Evolutionary conservation across 2,888 invertebrate species (phyloP).

Genomic region (Nemapogon koenigi): DNA sequence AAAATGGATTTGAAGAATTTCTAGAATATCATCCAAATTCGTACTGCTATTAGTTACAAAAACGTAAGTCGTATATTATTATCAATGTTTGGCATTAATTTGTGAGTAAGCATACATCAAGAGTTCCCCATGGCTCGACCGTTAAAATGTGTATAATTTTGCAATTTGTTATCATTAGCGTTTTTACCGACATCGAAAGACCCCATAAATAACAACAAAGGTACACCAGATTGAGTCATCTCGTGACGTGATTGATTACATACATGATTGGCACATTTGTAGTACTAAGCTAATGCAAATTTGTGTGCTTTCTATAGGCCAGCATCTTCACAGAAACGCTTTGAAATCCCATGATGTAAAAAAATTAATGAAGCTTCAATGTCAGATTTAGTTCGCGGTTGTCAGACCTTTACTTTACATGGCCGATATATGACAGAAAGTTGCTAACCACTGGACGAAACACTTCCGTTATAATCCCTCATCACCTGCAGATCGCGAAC

Average conservation of each 20-base stretch:
- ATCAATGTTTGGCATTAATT: background rate
- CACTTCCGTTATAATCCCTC: constrained; percentile 55
- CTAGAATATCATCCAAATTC: too few species aligned
- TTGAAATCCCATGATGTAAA: background rate
- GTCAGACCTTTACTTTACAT: constrained; percentile 50
- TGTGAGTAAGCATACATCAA: background rate
- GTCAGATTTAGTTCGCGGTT: constrained; percentile 48
- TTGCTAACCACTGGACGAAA: constrained; percentile 32
- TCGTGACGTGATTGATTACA: constrained; percentile 53
- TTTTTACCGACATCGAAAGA: constrained; percentile 37
- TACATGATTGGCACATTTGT: constrained; percentile 46
- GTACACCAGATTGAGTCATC: constrained; percentile 53
- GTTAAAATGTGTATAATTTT: constrained; percentile 42
- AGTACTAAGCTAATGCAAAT: constrained; percentile 40
- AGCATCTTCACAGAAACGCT: background rate
- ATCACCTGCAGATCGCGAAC: constrained; percentile 48
- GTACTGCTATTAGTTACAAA: too few species aligned
- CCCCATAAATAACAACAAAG: constrained; percentile 34
- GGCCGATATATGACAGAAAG: constrained; percentile 22
- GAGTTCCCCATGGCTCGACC: constrained; percentile 15
- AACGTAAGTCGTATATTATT: too few species aligned
- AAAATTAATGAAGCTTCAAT: constrained; percentile 28
- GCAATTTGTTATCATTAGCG: constrained; percentile 56
- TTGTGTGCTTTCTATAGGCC: constrained; percentile 11
- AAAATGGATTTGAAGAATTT: too few species aligned